These are phyloP conservation scores for Urophycis tenuis DNA, from an alignment of 2,797 vertebrate species.

Conservation along the genomic window DNA sequence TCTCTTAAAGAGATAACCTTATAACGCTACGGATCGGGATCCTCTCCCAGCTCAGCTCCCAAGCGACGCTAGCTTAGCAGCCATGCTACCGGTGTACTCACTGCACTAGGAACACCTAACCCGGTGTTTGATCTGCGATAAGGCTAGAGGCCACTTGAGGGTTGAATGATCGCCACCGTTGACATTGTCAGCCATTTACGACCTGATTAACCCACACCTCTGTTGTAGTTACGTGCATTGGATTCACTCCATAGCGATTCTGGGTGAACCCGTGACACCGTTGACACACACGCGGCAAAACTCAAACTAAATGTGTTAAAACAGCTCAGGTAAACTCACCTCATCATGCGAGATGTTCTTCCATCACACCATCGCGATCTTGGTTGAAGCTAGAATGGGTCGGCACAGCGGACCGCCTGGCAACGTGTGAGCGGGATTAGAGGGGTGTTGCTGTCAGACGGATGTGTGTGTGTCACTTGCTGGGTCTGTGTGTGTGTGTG, in stretches of 20 bases:
- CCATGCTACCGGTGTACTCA: neutral
- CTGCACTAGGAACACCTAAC: neutral
- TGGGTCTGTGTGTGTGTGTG: neutral
- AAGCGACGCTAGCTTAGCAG: neutral
- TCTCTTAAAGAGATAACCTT: neutral
- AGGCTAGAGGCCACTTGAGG: neutral
- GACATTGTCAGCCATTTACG: neutral
- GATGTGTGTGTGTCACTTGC: too few relatives aligned
- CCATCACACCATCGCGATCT: neutral
- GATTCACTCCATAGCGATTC: too few relatives aligned
- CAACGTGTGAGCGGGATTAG: slow-evolving; percentile 60
- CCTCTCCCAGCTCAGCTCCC: neutral
- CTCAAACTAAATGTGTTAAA: neutral
- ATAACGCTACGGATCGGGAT: neutral
- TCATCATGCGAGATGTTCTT: neutral
- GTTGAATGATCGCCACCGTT: neutral
- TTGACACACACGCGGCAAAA: neutral
- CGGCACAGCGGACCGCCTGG: neutral
- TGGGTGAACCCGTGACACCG: neutral
- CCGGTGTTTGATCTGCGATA: neutral
- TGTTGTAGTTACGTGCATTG: neutral
- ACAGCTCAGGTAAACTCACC: neutral
- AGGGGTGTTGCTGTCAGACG: slow-evolving; percentile 7
- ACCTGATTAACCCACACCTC: neutral
- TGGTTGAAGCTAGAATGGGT: neutral